phyloP scores from a whole-genome alignment of 2,113 vertebrate genomes.

The Eurystomus gularis region DNA sequence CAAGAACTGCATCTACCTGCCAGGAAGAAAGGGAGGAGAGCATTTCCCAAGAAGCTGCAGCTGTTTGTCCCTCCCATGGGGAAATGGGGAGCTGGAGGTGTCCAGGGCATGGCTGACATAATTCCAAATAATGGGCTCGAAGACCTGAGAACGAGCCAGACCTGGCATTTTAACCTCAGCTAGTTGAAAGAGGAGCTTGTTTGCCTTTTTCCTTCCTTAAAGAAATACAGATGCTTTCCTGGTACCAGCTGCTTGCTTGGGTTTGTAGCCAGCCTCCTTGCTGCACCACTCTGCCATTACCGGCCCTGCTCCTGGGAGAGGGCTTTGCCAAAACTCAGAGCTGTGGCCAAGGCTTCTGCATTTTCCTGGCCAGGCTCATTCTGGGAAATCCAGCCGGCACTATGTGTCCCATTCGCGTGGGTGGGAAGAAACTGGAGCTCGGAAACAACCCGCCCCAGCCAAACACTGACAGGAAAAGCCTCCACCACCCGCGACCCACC shows the following conservation, averaged over 20 bases:
- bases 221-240: not conserved
- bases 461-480: constrained; percentile 68
- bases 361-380: constrained; percentile 56
- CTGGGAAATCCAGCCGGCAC: constrained; percentile 58
- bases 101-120: not conserved
- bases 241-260: not conserved
- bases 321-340: not conserved
- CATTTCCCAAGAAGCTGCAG: constrained; percentile 24
- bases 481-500: not conserved
- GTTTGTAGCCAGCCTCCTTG: not conserved
- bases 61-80: not conserved
- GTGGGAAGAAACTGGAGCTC: constrained; percentile 24
- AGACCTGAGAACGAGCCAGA: not conserved
- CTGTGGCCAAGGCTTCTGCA: not conserved
- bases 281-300: not conserved
- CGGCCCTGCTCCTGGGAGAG: not conserved
- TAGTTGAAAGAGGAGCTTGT: constrained; percentile 1
- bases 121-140: not conserved
- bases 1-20: not conserved
- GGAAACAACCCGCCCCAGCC: constrained; percentile 38
- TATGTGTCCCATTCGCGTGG: not conserved
- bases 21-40: constrained; percentile 19
- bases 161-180: not conserved
- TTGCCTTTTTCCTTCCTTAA: not conserved
- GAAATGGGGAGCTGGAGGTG: not conserved